Percentiles rank a stretch among this genome's conserved stretches.
Evolutionary conservation across 2,113 vertebrate genomes (phyloP).

Genomic region (Peucedramus taeniatus): DNA sequence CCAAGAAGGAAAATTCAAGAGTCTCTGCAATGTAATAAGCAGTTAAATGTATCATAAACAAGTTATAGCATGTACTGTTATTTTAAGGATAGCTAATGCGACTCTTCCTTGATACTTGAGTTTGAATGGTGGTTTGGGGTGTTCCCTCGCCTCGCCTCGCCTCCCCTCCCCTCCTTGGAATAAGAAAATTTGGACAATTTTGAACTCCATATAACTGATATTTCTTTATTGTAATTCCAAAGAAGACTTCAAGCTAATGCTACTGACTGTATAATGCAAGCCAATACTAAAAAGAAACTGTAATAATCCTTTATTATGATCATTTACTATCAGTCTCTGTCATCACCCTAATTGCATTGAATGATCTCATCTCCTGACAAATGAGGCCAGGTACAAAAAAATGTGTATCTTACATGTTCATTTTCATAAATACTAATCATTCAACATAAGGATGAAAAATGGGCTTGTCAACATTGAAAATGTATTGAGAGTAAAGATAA

Average conservation of each 20-base stretch:
- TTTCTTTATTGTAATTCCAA: neutral
- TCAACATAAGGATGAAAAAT: slow-evolving; percentile 13
- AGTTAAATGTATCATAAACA: neutral
- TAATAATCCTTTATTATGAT: neutral
- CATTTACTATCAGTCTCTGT: neutral
- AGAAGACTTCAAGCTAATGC: neutral
- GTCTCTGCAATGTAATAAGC: neutral
- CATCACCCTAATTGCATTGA: slow-evolving; percentile 5
- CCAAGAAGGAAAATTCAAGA: neutral
- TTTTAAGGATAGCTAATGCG: neutral
- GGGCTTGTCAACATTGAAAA: neutral
- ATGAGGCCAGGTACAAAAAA: slow-evolving; percentile 1
- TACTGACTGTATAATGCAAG: neutral
- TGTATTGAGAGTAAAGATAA: neutral
- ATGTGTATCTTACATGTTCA: neutral
- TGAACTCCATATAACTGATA: neutral
- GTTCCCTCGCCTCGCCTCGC: neutral
- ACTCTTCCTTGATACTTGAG: neutral
- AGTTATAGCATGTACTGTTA: neutral
- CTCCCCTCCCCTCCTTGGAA: neutral
- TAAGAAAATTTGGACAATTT: neutral
- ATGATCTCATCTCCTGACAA: neutral
- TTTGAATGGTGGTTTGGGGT: neutral
- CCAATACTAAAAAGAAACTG: neutral
- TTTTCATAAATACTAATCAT: slow-evolving; percentile 22